phyloP scores from a whole-genome alignment of 1,140 invertebrate species.

The Drosophila tristis region DNA sequence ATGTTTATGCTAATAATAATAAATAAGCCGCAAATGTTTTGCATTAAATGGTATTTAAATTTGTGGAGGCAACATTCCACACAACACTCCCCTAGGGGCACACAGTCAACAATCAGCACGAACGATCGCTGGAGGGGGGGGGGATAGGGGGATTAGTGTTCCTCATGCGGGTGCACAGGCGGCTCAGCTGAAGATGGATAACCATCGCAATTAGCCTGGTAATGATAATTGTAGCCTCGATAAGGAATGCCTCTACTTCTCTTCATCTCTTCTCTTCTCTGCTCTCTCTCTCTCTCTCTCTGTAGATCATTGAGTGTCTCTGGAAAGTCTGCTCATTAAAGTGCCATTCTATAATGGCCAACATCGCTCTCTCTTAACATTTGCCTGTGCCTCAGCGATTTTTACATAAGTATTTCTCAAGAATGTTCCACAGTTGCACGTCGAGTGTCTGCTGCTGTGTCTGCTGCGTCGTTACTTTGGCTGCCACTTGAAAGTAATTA shows the following conservation, averaged over 20 bases:
- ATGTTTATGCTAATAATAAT: conserved; percentile 68
- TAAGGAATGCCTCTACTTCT: conserved; percentile 4
- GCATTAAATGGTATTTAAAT: conserved; percentile 51
- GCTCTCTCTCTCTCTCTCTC: conserved; percentile 9
- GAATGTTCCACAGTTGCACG: conserved; percentile 17
- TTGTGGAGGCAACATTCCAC: conserved; percentile 19
- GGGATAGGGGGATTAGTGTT: too few species aligned
- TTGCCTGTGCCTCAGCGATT: conserved; percentile 31
- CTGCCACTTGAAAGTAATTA: conserved; percentile 78
- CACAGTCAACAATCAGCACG: too few species aligned
- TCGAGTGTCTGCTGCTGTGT: conserved; percentile 15
- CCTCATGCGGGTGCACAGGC: conserved; percentile 1
- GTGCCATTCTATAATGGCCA: conserved; percentile 28
- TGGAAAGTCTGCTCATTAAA: conserved; percentile 56
- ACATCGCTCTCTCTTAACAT: conserved; percentile 17
- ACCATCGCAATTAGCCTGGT: conserved; percentile 65
- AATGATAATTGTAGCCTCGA: conserved; percentile 69
- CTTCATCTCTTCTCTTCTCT: too few species aligned
- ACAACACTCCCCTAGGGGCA: too few species aligned
- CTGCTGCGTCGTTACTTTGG: conserved; percentile 22
- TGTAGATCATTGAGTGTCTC: conserved; percentile 24
- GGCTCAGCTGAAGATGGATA: conserved; percentile 55
- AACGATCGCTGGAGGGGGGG: too few species aligned
- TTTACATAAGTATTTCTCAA: conserved; percentile 54
- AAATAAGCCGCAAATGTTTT: conserved; percentile 54